phyloP scores from a whole-genome alignment of 2,888 invertebrate genomes.

The Nebria brevicollis region DNA sequence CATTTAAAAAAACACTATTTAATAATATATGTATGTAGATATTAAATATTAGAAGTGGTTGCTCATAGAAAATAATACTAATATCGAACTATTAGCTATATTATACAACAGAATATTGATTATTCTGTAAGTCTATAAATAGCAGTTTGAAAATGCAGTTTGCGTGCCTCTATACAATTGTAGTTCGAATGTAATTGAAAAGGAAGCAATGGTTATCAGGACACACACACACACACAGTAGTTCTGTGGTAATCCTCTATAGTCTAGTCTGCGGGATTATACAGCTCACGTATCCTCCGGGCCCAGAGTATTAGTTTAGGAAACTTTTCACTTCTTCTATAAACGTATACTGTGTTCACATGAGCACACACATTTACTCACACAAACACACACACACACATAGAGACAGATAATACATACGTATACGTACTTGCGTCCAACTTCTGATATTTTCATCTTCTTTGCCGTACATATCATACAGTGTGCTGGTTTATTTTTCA shows the following conservation, averaged over 20 bases:
- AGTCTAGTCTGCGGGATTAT: slow-evolving; percentile 29
- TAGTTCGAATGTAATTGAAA: not conserved
- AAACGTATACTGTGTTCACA: not conserved
- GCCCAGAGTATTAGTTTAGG: slow-evolving; percentile 8
- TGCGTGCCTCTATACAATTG: not conserved
- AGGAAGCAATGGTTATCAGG: not conserved
- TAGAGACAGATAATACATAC: not conserved
- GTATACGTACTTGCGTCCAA: slow-evolving; percentile 2
- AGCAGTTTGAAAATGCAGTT: not conserved
- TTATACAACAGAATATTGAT: not conserved
- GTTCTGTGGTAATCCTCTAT: slow-evolving; percentile 4
- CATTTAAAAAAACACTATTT: no score
- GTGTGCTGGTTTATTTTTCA: slow-evolving; percentile 36
- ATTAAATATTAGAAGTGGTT: no score
- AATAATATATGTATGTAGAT: no score
- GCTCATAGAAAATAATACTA: no score
- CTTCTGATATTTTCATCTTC: slow-evolving; percentile 35
- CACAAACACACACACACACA: not conserved
- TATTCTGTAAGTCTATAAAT: not conserved
- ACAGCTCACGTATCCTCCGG: slow-evolving; percentile 24
- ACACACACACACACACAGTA: not conserved
- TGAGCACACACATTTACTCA: not conserved
- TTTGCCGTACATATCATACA: slow-evolving; percentile 9
- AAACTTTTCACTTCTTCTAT: slow-evolving; percentile 18
- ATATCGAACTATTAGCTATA: no score